Evolutionary conservation across 2,797 vertebrate genomes (phyloP).

Genomic region (Gorsachius magnificus): DNA sequence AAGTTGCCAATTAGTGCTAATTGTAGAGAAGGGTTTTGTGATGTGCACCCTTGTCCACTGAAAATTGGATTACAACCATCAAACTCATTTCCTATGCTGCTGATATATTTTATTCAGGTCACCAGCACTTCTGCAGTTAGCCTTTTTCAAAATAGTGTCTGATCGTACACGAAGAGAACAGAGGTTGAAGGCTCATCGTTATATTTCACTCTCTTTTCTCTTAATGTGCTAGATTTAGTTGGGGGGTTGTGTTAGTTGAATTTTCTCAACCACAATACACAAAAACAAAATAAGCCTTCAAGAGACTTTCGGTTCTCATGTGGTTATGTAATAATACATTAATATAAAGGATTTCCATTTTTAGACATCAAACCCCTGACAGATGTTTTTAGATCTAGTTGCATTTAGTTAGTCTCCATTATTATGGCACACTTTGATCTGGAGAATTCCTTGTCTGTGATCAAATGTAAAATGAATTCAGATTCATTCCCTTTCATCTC

Average conservation of each 20-base stretch:
- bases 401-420: conserved; percentile 69
- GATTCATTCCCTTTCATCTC: conserved; percentile 75
- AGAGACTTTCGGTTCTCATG: background rate
- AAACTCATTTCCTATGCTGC: conserved; percentile 60
- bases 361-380: conserved; percentile 66
- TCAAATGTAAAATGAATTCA: conserved; percentile 73
- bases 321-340: conserved; percentile 44
- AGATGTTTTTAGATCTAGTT: conserved; percentile 71
- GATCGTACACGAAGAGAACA: background rate
- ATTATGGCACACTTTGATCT: conserved; percentile 75
- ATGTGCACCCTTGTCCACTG: conserved; percentile 39
- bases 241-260: background rate
- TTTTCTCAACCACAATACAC: background rate
- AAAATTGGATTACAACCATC: conserved; percentile 68
- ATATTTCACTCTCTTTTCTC: background rate
- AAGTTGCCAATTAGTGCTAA: conserved; percentile 74
- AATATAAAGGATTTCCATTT: conserved; percentile 57
- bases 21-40: conserved; percentile 63
- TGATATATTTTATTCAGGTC: conserved; percentile 68
- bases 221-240: background rate
- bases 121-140: conserved; percentile 35
- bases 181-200: background rate
- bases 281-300: conserved; percentile 22
- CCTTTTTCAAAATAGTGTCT: conserved; percentile 11
- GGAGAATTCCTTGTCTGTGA: conserved; percentile 70